Evolutionary conservation across 2,113 vertebrate species (phyloP).

Genomic region (Notechis scutatus): DNA sequence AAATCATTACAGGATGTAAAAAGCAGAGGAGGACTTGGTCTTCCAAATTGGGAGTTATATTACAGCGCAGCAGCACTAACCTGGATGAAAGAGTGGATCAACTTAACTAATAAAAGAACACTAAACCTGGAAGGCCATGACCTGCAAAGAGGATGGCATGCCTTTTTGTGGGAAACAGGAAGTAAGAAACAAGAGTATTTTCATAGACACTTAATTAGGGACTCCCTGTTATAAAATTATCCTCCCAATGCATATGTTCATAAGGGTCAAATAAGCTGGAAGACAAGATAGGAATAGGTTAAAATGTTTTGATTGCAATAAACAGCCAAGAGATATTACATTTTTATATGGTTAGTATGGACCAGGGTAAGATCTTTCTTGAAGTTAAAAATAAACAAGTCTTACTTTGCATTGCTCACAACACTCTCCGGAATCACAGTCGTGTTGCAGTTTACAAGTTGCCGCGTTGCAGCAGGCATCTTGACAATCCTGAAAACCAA

Average conservation of each 20-base stretch:
- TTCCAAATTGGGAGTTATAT: no score
- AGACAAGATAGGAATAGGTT: neutral
- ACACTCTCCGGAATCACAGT: constrained; percentile 64
- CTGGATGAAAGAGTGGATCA: no score
- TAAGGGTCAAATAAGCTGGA: no score
- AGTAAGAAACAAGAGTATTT: no score
- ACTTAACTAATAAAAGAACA: no score
- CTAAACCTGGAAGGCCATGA: no score
- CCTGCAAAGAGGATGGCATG: no score
- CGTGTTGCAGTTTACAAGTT: constrained; percentile 60
- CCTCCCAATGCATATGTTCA: neutral
- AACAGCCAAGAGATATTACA: neutral
- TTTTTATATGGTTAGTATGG: neutral
- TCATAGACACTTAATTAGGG: no score
- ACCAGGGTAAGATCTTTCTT: neutral
- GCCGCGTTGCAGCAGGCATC: constrained; percentile 65
- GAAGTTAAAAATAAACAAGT: neutral
- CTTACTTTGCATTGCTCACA: constrained; percentile 72
- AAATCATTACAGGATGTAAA: no score
- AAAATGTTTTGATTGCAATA: neutral
- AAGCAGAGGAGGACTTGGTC: no score
- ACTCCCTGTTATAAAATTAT: neutral
- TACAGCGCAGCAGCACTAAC: no score
- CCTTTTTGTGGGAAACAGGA: no score
- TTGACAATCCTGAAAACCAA: constrained; percentile 64